A percentile compares a stretch with the other conserved stretches of the same genome.
These are phyloP conservation scores for Drosophila cyrtoloma DNA, from an alignment of 2,888 invertebrate genomes.

Conservation along the genomic window DNA sequence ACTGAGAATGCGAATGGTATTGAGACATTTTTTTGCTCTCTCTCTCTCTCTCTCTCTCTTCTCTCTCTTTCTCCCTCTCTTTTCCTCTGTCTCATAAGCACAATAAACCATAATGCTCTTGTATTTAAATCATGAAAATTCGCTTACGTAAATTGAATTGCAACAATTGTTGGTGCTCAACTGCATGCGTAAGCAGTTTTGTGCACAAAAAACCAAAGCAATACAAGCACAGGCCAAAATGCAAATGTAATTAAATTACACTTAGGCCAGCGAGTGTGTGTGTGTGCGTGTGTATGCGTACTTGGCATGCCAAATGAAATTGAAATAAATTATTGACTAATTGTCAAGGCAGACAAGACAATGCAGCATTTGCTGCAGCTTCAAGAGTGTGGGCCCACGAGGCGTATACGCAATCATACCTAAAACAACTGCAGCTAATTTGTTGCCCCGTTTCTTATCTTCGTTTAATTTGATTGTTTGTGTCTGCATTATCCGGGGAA, in stretches of 20 bases:
- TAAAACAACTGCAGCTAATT: slow-evolving; percentile 67
- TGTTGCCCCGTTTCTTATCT: slow-evolving; percentile 40
- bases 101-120: slow-evolving; percentile 60
- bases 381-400: slow-evolving; percentile 16
- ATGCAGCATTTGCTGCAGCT: slow-evolving; percentile 29
- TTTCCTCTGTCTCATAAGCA: slow-evolving; percentile 16
- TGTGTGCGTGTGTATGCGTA: slow-evolving; percentile 34
- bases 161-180: slow-evolving; percentile 67
- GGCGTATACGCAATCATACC: slow-evolving; percentile 58
- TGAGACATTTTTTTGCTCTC: slow-evolving; percentile 48
- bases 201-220: slow-evolving; percentile 64
- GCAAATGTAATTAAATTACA: slow-evolving; percentile 77
- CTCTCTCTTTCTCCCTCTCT: not conserved
- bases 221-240: slow-evolving; percentile 46
- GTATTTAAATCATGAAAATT: slow-evolving; percentile 80
- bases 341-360: slow-evolving; percentile 74
- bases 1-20: slow-evolving; percentile 46
- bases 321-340: slow-evolving; percentile 84
- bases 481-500: slow-evolving; percentile 60
- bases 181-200: slow-evolving; percentile 57
- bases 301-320: slow-evolving; percentile 78
- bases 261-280: slow-evolving; percentile 44
- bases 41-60: not conserved
- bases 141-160: slow-evolving; percentile 77
- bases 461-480: slow-evolving; percentile 71